Percentiles rank a stretch among this genome's conserved stretches.
These are phyloP conservation scores for Probosciger aterrimus DNA, from an alignment of 2,113 vertebrate species.

Conservation along the genomic window DNA sequence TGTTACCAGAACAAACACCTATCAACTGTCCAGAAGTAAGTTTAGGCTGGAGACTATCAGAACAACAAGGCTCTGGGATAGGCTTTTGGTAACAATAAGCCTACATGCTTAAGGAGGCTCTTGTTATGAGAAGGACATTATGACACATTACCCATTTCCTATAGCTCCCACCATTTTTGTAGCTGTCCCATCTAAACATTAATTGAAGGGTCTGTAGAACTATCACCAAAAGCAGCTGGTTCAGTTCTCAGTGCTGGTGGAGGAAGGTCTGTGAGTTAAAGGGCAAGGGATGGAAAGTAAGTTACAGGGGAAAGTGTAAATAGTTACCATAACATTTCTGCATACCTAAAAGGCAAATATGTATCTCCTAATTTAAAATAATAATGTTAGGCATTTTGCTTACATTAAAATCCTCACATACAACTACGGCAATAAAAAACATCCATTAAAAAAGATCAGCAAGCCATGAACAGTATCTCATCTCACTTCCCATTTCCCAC, in stretches of 20 bases:
- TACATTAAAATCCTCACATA: background rate
- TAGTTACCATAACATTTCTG: background rate
- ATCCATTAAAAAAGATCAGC: background rate
- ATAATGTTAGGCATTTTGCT: background rate
- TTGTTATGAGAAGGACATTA: background rate
- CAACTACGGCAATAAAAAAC: background rate
- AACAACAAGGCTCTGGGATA: background rate
- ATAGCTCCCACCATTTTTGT: background rate
- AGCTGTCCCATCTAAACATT: background rate
- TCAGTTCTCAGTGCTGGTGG: background rate
- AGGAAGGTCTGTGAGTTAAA: background rate
- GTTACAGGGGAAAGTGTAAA: background rate
- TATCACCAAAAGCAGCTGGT: background rate
- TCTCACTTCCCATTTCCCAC: background rate
- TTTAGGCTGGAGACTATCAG: background rate
- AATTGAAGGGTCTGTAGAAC: background rate
- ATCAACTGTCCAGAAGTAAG: background rate
- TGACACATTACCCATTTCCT: background rate
- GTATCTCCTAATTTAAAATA: background rate
- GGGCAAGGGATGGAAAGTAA: background rate
- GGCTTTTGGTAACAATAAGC: background rate
- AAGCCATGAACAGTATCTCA: background rate
- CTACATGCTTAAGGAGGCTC: background rate
- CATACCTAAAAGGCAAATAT: background rate
- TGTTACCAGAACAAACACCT: background rate